phyloP scores from a whole-genome alignment of 2,113 vertebrate species.

The Peromyscus polionotus region DNA sequence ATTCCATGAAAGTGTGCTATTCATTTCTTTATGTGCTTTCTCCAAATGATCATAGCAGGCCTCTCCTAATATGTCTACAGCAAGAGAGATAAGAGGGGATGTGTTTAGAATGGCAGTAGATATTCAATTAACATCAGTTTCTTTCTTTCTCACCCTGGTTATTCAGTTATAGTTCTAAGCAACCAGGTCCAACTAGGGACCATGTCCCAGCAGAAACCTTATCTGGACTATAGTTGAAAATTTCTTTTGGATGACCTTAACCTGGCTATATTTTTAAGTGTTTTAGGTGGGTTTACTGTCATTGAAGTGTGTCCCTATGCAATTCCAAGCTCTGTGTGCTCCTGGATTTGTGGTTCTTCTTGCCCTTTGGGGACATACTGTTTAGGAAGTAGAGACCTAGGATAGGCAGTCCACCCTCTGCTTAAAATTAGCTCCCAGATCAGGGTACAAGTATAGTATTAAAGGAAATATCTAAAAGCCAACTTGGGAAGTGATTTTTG shows the following conservation, averaged over 20 bases:
- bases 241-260: neutral
- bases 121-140: neutral
- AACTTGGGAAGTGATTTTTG: neutral
- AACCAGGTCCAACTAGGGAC: neutral
- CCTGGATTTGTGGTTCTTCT: neutral
- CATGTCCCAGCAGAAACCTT: neutral
- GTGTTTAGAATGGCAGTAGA: neutral
- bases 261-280: neutral
- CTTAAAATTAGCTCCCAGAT: neutral
- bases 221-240: too few species aligned
- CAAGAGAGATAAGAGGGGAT: conserved; percentile 29
- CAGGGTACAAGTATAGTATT: neutral
- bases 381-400: neutral
- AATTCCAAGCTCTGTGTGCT: neutral
- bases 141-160: neutral
- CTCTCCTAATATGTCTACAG: neutral
- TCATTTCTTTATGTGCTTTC: neutral
- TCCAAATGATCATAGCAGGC: neutral
- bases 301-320: neutral
- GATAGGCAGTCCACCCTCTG: neutral
- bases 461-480: neutral
- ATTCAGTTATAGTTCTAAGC: neutral
- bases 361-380: neutral
- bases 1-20: neutral
- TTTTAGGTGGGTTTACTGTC: neutral